phyloP scores from a whole-genome alignment of 2,113 vertebrate genomes.

The Erythrocercus mccallii region DNA sequence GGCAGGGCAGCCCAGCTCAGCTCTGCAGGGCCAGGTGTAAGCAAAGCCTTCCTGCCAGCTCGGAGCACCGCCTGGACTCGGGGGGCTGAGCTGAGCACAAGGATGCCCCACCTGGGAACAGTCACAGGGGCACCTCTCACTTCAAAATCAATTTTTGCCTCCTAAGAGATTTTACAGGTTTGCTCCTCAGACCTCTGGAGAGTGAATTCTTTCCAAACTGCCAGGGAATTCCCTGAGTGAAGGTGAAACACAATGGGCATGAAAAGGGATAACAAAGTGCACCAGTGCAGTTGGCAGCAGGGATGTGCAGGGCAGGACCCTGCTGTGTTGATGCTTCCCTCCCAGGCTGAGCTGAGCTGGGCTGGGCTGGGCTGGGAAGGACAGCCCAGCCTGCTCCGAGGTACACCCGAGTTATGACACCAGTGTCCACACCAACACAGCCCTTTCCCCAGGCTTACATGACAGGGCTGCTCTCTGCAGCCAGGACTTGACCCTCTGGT shows the following conservation, averaged over 20 bases:
- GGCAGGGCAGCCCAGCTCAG: not conserved
- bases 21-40: not conserved
- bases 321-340: accelerated
- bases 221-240: not conserved
- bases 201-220: not conserved
- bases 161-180: not conserved
- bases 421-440: not conserved
- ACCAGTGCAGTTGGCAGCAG: not conserved
- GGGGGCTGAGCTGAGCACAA: not conserved
- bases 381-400: not conserved
- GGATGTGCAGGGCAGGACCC: not conserved
- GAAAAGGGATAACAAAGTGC: not conserved
- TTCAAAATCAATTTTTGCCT: not conserved
- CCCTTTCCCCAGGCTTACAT: no score
- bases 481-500: accelerated
- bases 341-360: not conserved
- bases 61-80: not conserved
- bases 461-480: not conserved
- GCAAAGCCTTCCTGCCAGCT: not conserved
- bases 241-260: not conserved
- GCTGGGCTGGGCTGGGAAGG: accelerated
- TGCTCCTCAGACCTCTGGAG: not conserved
- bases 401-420: not conserved
- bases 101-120: not conserved
- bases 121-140: not conserved